These are phyloP conservation scores for Lepidothrix coronata DNA, from an alignment of 2,113 vertebrate genomes.

Conservation along the genomic window DNA sequence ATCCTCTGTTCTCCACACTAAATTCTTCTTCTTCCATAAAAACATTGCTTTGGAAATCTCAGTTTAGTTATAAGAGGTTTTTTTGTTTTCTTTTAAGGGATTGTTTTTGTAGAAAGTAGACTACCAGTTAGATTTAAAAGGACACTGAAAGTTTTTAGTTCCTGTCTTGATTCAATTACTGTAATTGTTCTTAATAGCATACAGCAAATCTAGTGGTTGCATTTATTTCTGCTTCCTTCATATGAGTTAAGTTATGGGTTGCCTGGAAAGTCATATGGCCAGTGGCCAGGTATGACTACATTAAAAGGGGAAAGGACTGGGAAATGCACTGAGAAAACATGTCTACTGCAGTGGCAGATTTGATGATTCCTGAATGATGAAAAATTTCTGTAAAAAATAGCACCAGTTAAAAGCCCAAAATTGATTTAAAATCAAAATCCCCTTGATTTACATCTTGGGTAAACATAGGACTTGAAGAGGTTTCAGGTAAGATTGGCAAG, in stretches of 20 bases:
- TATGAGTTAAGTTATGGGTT: neutral
- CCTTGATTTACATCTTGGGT: neutral
- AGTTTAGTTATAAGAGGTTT: neutral
- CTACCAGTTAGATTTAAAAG: neutral
- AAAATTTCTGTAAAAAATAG: neutral
- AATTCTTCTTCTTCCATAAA: neutral
- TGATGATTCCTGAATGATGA: neutral
- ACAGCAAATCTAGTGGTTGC: neutral
- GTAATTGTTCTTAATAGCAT: neutral
- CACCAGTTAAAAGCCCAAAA: neutral
- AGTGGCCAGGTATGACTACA: neutral
- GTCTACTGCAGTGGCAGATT: neutral
- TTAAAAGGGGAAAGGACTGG: neutral
- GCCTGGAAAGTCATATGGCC: neutral
- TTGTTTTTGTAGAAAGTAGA: neutral
- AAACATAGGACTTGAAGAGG: neutral
- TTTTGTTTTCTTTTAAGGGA: neutral
- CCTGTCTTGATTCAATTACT: neutral
- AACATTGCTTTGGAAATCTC: neutral
- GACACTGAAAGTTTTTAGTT: neutral
- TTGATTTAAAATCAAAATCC: slow-evolving; percentile 2
- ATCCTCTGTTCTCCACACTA: neutral
- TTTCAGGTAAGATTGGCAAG: neutral
- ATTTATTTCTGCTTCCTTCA: neutral
- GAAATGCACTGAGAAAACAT: neutral